phyloP scores from a whole-genome alignment of 1,140 invertebrate species.

The Penaeus japonicus region DNA sequence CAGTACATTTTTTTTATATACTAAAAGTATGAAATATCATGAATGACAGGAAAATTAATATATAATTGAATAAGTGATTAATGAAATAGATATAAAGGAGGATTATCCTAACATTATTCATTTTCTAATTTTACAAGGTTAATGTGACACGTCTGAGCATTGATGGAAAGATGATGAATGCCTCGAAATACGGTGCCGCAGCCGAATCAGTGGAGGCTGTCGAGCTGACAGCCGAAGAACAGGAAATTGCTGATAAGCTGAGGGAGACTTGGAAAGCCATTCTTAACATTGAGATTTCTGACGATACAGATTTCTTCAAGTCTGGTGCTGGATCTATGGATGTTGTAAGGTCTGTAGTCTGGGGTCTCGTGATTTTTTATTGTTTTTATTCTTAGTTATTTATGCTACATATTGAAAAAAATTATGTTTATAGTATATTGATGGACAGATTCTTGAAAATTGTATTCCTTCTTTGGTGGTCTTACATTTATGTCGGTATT shows the following conservation, averaged over 20 bases:
- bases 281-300: conserved; percentile 77
- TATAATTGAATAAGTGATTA: not conserved
- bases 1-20: too few relatives aligned
- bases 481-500: conserved; percentile 1
- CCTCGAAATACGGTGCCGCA: conserved; percentile 79
- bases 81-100: not conserved
- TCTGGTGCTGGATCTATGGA: conserved; percentile 95
- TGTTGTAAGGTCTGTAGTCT: conserved; percentile 75
- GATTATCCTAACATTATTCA: not conserved
- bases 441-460: not conserved
- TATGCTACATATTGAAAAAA: too few relatives aligned
- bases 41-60: too few relatives aligned
- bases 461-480: not conserved
- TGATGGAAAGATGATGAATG: conserved; percentile 83
- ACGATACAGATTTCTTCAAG: conserved; percentile 90
- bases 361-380: too few relatives aligned
- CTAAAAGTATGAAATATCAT: too few relatives aligned
- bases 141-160: conserved; percentile 78
- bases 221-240: conserved; percentile 81
- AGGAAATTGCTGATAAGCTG: conserved; percentile 70
- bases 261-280: conserved; percentile 85
- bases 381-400: too few relatives aligned
- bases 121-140: conserved; percentile 63
- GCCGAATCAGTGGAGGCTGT: conserved; percentile 69
- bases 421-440: not conserved